Percentiles rank a stretch among this genome's conserved stretches.
These are phyloP conservation scores for Argya squamiceps DNA, from an alignment of 2,797 vertebrate genomes.

Conservation along the genomic window DNA sequence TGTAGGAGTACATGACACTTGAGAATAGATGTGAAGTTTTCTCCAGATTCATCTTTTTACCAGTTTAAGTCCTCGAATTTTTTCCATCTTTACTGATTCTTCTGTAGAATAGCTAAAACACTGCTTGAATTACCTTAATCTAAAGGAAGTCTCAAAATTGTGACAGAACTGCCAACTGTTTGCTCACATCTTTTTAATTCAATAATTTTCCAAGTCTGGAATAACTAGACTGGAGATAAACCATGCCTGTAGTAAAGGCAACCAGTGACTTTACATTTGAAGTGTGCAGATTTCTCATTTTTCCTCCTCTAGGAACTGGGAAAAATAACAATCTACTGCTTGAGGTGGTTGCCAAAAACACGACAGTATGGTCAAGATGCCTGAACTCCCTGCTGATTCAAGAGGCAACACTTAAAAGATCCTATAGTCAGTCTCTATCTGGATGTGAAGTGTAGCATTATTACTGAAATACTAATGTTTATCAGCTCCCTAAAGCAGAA, in stretches of 20 bases:
- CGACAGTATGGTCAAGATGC: fast-evolving
- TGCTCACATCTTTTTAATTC: background rate
- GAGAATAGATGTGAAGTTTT: background rate
- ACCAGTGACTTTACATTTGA: background rate
- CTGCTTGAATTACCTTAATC: background rate
- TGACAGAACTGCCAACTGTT: background rate
- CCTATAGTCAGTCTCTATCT: background rate
- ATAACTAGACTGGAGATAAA: background rate
- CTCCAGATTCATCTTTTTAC: background rate
- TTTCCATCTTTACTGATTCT: background rate
- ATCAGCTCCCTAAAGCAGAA: background rate
- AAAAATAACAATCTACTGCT: background rate
- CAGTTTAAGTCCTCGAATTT: background rate
- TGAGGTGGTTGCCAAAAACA: background rate
- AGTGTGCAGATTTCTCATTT: background rate
- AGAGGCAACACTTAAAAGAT: background rate
- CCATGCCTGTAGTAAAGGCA: background rate
- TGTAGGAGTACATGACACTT: background rate
- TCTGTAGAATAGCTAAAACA: background rate
- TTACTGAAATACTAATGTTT: background rate
- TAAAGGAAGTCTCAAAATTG: background rate
- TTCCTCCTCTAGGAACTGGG: background rate
- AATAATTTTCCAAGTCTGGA: background rate
- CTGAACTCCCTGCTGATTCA: background rate
- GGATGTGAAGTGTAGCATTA: background rate